Evolutionary conservation across 2,113 vertebrate species (phyloP), one percentile per base, ranked within the genome.

Genomic region (Zeus faber): DNA sequence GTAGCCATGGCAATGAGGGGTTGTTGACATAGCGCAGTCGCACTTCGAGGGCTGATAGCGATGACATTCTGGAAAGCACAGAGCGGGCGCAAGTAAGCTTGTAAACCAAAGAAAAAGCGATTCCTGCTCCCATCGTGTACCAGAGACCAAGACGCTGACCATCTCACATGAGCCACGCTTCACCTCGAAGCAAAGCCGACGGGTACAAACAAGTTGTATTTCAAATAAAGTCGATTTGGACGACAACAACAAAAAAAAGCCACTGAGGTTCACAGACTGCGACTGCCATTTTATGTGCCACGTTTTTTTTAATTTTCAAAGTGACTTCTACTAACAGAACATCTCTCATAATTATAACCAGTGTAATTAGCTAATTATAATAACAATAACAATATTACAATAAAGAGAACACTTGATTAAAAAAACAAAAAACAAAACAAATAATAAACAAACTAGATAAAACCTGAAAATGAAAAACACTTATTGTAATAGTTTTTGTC

Each of bases 301-400:
- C 83, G 58, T 82, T 81, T 84, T 66, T 74, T 87, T 88, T 77
- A 73, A 83, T 88, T 84, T 84, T 82, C 77, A 84, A 81, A 83
- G 78, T 87, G 84, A 88, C 84, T 83, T 89, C 75, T 84, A 81
- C 87, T 88, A 88, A 89, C 86, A 88, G 86, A 90, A 90, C 79
- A 85, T 73, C 83, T 82, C 74, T 88, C 79, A 85, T 86, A 86
- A 87, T 85, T 82, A 82, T 86, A 87, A 88, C 85, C 79, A 85
- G 79, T 85, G 81, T 85, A 87, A 84, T 89, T 80, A 82, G 81
- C 88, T 89, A 89, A 90, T 89, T 81, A 90, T 83, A 89, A 88
- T 87, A 89, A 89, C 85, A 90, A 86, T 86, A 91, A 91, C 88
- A 91, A 89, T 90, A 91, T 85, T 88, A 91, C 88, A 91, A 88